A percentile compares a stretch with the other conserved stretches of the same genome.
Conservation (phyloP, 2,888 invertebrate genomes). For the Colostygia pectinataria region DNA sequence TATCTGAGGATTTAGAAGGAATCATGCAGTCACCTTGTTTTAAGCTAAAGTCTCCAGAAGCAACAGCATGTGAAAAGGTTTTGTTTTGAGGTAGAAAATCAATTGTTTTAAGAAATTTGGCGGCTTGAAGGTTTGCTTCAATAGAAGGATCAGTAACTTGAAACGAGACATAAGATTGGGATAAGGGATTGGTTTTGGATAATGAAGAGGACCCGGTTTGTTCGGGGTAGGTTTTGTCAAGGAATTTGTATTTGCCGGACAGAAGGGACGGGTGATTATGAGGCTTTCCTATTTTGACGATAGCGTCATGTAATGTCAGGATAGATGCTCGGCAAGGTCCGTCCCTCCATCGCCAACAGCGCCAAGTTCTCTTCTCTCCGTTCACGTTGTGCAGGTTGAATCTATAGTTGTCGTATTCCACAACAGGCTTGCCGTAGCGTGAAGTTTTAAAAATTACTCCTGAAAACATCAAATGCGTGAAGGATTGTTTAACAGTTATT, state of each 20-base stretch:
- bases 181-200: neutral
- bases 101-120: no score
- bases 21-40: no score
- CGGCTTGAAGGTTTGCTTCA: no score
- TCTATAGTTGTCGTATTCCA: constrained; percentile 35
- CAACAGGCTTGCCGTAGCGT: constrained; percentile 45
- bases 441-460: constrained; percentile 32
- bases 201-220: neutral
- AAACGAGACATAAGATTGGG: neutral
- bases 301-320: constrained; percentile 27
- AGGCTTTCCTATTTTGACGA: neutral
- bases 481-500: neutral
- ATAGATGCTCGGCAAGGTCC: constrained; percentile 44
- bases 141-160: no score
- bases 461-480: constrained; percentile 10
- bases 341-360: constrained; percentile 43
- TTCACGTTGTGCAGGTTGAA: constrained; percentile 36
- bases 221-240: neutral
- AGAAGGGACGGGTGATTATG: constrained; percentile 11
- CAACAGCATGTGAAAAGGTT: no score
- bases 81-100: no score
- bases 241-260: neutral
- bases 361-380: constrained; percentile 41
- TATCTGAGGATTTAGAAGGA: no score
- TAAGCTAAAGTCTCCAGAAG: no score